Conservation (phyloP, 2,888 invertebrate genomes). For the Drosophila mulleri region DNA sequence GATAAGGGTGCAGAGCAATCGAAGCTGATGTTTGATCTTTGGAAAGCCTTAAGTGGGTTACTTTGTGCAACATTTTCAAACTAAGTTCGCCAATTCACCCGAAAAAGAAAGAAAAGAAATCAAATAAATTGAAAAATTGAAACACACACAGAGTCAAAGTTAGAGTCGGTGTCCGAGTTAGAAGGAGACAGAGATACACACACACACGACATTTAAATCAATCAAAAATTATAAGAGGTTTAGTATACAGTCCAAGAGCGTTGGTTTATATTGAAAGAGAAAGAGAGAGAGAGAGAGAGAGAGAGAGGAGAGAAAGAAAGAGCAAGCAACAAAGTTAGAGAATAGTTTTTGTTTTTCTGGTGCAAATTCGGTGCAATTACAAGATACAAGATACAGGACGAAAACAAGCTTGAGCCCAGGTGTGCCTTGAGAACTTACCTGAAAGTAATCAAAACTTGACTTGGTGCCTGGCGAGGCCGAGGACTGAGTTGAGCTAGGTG, state of each 20-base stretch:
- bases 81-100: conserved; percentile 80
- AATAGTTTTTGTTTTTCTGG: conserved; percentile 30
- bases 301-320: conserved; percentile 5
- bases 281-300: conserved; percentile 9
- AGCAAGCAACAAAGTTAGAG: conserved; percentile 57
- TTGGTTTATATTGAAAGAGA: conserved; percentile 22
- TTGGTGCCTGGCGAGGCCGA: conserved; percentile 83
- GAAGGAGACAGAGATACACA: conserved; percentile 3
- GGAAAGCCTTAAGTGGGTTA: conserved; percentile 85
- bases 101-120: conserved; percentile 67
- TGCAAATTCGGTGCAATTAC: conserved; percentile 58
- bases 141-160: conserved; percentile 21
- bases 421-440: conserved; percentile 70
- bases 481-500: conserved; percentile 84
- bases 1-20: conserved; percentile 85
- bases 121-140: conserved; percentile 55
- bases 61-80: conserved; percentile 85
- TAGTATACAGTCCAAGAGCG: conserved; percentile 36
- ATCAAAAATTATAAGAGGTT: conserved; percentile 54
- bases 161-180: too few relatives aligned
- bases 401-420: neutral
- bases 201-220: conserved; percentile 26
- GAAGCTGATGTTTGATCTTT: conserved; percentile 85
- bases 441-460: conserved; percentile 83
- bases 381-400: conserved; percentile 25